Percentiles rank a stretch among this genome's conserved stretches.
Evolutionary conservation across 1,140 invertebrate genomes (phyloP).

Genomic region (Drosophila tani): DNA sequence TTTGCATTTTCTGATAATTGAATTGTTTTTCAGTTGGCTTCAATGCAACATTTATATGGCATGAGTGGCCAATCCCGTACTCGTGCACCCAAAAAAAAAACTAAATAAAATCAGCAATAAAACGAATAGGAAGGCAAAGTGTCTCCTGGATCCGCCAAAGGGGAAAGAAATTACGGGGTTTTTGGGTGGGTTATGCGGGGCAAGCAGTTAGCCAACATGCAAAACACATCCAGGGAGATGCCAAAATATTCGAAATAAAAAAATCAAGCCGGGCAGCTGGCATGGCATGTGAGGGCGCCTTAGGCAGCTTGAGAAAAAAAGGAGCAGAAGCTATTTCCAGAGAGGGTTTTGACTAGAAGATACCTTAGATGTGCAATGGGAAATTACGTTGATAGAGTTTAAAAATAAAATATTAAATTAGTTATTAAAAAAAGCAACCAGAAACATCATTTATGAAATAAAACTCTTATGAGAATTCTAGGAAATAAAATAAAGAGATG

Average conservation of each 20-base stretch:
- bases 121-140: conserved; percentile 64
- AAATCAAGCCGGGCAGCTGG: conserved; percentile 44
- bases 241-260: conserved; percentile 38
- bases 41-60: conserved; percentile 76
- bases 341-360: background rate
- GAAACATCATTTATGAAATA: too few species aligned
- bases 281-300: conserved; percentile 72
- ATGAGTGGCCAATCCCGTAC: conserved; percentile 65
- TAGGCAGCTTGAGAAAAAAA: conserved; percentile 40
- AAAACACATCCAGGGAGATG: conserved; percentile 56
- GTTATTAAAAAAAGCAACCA: background rate
- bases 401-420: background rate
- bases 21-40: conserved; percentile 74
- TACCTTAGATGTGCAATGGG: background rate
- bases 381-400: too few species aligned
- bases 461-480: too few species aligned
- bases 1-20: conserved; percentile 79
- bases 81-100: conserved; percentile 46
- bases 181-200: conserved; percentile 33
- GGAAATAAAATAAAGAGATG: background rate
- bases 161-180: background rate
- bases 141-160: conserved; percentile 25
- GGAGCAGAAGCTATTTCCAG: conserved; percentile 5
- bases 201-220: conserved; percentile 72
- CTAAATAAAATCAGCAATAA: conserved; percentile 21